Conservation (phyloP, 2,797 vertebrate genomes). For the Pteropus rufus region DNA sequence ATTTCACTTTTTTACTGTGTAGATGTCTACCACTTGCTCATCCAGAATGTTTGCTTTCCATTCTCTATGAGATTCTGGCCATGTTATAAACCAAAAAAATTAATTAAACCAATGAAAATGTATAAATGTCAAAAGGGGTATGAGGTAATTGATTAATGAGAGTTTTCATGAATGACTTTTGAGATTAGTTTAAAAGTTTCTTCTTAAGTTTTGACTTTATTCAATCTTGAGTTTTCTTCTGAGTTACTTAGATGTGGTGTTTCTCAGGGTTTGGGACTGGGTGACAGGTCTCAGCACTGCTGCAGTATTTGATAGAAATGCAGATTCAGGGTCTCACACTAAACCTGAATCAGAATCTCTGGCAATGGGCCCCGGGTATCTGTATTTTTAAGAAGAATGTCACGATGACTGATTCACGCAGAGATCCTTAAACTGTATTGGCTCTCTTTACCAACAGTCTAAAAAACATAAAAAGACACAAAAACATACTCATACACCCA, state of each 20-base stretch:
- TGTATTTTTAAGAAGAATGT: background rate
- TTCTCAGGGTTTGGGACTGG: background rate
- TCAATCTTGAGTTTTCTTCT: background rate
- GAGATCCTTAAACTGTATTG: conserved; percentile 41
- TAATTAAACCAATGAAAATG: background rate
- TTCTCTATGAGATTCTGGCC: background rate
- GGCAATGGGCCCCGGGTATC: too few relatives aligned
- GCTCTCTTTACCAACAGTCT: background rate
- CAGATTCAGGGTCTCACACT: background rate
- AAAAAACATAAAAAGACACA: conserved; percentile 5
- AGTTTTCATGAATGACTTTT: background rate
- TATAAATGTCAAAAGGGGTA: background rate
- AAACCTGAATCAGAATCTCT: background rate
- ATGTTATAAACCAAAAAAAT: background rate
- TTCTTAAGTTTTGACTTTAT: background rate
- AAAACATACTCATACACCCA: background rate
- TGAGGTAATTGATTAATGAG: background rate
- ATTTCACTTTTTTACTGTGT: background rate
- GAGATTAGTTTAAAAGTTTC: conserved; percentile 3
- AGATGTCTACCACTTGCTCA: background rate
- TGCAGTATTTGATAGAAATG: background rate
- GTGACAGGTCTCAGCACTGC: background rate
- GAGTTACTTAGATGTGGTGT: background rate
- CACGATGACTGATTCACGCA: background rate
- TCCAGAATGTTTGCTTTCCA: background rate